These are phyloP conservation scores for Encarsia formosa DNA, from an alignment of 2,888 invertebrate species.

Conservation along the genomic window DNA sequence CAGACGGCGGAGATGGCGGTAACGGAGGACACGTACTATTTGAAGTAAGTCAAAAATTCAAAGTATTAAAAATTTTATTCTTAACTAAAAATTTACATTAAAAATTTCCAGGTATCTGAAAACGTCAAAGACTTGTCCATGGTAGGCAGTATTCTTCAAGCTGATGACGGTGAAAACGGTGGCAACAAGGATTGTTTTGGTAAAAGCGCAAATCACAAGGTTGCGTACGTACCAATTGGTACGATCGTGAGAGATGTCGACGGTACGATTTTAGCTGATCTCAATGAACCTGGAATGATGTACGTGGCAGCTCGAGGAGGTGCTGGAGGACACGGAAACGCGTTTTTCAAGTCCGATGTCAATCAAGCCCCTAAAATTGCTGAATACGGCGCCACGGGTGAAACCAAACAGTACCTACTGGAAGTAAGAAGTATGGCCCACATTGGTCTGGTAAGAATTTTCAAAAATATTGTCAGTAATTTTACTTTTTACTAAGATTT, in stretches of 20 bases:
- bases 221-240: constrained; percentile 79
- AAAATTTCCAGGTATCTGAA: constrained; percentile 55
- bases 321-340: constrained; percentile 92
- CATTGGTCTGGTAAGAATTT: constrained; percentile 69
- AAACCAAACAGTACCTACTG: constrained; percentile 66
- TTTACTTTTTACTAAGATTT: constrained; percentile 5
- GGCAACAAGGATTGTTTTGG: constrained; percentile 74
- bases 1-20: constrained; percentile 96
- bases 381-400: constrained; percentile 84
- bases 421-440: constrained; percentile 93
- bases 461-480: constrained; percentile 11
- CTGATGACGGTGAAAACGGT: constrained; percentile 71
- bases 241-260: constrained; percentile 62
- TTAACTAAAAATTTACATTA: constrained; percentile 3
- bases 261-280: constrained; percentile 65
- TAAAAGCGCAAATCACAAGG: constrained; percentile 68
- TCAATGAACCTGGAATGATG: constrained; percentile 65
- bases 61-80: constrained; percentile 4
- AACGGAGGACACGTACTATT: constrained; percentile 92
- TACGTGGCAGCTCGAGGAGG: constrained; percentile 95
- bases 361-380: constrained; percentile 78
- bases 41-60: constrained; percentile 49
- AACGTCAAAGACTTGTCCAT: constrained; percentile 69
- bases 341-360: constrained; percentile 78
- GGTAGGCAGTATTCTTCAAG: constrained; percentile 60